Percentiles rank a stretch among this genome's conserved stretches.
phyloP scores from a whole-genome alignment of 2,113 vertebrate species.

The Origma solitaria region DNA sequence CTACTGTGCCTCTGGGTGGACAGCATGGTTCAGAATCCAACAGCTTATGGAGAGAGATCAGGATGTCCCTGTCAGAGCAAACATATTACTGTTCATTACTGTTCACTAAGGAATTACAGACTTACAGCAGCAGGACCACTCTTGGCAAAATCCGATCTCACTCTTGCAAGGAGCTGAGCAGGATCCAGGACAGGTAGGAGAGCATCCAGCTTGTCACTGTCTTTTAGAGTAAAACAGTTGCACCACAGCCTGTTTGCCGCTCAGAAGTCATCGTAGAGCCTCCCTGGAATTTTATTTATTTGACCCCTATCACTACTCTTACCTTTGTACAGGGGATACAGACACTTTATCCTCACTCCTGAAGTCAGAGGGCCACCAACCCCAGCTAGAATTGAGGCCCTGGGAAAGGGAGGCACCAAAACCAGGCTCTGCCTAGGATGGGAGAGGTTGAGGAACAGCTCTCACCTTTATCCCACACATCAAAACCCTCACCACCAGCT shows the following conservation, averaged over 20 bases:
- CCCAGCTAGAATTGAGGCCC: neutral
- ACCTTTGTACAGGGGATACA: neutral
- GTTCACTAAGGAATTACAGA: neutral
- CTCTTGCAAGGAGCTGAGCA: neutral
- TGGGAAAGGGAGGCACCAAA: neutral
- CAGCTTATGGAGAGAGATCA: neutral
- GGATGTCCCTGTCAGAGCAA: neutral
- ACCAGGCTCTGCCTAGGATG: neutral
- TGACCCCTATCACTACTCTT: neutral
- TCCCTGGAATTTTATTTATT: neutral
- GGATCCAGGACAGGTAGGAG: neutral
- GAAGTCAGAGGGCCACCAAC: neutral
- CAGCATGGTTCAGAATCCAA: conserved; percentile 7
- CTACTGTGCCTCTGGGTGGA: neutral
- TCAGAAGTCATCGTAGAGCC: accelerated
- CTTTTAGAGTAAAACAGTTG: neutral
- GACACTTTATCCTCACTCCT: neutral
- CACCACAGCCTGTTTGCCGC: neutral
- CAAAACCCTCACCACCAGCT: neutral
- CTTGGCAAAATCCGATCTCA: neutral
- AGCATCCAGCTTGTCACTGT: accelerated
- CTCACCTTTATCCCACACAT: accelerated
- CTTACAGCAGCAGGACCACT: neutral
- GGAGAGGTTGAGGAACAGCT: neutral
- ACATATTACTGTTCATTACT: neutral